A percentile compares a stretch with the other conserved stretches of the same genome.
These are phyloP conservation scores for Capitella teleta DNA, from an alignment of 1,140 invertebrate species.

Conservation along the genomic window DNA sequence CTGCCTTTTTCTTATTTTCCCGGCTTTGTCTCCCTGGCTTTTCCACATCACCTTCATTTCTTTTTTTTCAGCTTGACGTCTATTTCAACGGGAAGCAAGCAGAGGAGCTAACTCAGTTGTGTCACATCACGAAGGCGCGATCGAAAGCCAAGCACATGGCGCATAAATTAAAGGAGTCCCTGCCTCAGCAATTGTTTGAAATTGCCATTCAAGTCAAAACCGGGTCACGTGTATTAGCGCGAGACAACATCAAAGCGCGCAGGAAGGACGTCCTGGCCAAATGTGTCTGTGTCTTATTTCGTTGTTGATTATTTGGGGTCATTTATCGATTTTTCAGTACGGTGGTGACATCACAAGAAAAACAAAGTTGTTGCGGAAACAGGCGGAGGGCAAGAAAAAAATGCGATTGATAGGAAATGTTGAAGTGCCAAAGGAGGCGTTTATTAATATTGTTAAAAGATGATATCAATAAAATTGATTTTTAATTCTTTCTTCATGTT, in stretches of 20 bases:
- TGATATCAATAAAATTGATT: too few relatives aligned
- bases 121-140: slow-evolving; percentile 59
- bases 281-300: slow-evolving; percentile 50
- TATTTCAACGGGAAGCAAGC: slow-evolving; percentile 68
- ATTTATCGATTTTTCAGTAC: slow-evolving; percentile 58
- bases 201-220: slow-evolving; percentile 80
- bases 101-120: slow-evolving; percentile 77
- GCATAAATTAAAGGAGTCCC: slow-evolving; percentile 67
- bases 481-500: too few relatives aligned
- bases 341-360: slow-evolving; percentile 82
- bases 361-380: slow-evolving; percentile 76
- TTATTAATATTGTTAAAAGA: slow-evolving; percentile 76
- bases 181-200: slow-evolving; percentile 75
- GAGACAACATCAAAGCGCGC: slow-evolving; percentile 75
- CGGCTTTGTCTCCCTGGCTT: too few relatives aligned
- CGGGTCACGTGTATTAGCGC: slow-evolving; percentile 67
- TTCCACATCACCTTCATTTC: too few relatives aligned
- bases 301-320: background rate
- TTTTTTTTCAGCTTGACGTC: slow-evolving; percentile 56
- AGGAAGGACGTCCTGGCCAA: slow-evolving; percentile 89
- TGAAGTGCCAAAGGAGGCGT: slow-evolving; percentile 79
- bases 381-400: slow-evolving; percentile 85
- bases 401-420: slow-evolving; percentile 85
- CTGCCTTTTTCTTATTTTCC: background rate
- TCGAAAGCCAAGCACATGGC: slow-evolving; percentile 60